Evolutionary conservation across 2,797 vertebrate genomes (phyloP).

Genomic region (Melanogrammus aeglefinus): DNA sequence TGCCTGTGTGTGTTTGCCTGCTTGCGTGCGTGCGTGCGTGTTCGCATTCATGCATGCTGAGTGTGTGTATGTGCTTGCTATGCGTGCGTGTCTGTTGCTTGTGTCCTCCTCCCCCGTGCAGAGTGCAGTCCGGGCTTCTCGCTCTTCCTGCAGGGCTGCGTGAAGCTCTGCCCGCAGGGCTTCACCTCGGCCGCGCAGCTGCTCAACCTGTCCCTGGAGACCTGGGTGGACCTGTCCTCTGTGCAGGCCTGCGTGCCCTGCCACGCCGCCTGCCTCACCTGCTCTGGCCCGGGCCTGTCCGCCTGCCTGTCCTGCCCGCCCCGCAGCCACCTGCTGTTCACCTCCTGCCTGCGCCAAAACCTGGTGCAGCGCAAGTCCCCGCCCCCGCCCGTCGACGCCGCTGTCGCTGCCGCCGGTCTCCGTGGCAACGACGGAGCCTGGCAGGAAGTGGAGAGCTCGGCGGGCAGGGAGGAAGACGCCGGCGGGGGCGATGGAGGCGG

Average conservation of each 20-base stretch:
- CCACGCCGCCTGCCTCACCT: constrained; percentile 85
- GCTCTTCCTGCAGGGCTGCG: constrained; percentile 90
- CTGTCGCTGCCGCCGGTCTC: too few species aligned
- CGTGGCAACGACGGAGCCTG: background rate
- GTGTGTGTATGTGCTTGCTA: too few species aligned
- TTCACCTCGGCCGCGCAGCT: constrained; percentile 77
- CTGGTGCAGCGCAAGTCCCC: constrained; percentile 82
- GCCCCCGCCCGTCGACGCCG: constrained; percentile 22
- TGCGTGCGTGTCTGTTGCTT: background rate
- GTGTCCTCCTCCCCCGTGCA: constrained; percentile 42
- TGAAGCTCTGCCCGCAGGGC: constrained; percentile 85
- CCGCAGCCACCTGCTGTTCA: constrained; percentile 78
- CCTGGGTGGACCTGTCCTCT: constrained; percentile 81
- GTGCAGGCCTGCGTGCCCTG: constrained; percentile 87
- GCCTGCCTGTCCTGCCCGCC: constrained; percentile 89
- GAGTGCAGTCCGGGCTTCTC: constrained; percentile 91
- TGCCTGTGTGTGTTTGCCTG: too few species aligned
- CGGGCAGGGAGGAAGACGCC: constrained; percentile 14
- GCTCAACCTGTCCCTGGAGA: constrained; percentile 84
- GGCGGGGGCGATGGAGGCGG: constrained; percentile 23
- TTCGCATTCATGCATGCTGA: too few species aligned
- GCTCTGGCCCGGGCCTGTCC: constrained; percentile 71
- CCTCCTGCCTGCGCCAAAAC: constrained; percentile 78
- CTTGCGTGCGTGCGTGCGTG: background rate
- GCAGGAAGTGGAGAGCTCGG: constrained; percentile 22